Percentiles rank a stretch among this genome's conserved stretches.
Evolutionary conservation across 2,888 invertebrate genomes (phyloP).

Genomic region (Ephialtes manifestator): DNA sequence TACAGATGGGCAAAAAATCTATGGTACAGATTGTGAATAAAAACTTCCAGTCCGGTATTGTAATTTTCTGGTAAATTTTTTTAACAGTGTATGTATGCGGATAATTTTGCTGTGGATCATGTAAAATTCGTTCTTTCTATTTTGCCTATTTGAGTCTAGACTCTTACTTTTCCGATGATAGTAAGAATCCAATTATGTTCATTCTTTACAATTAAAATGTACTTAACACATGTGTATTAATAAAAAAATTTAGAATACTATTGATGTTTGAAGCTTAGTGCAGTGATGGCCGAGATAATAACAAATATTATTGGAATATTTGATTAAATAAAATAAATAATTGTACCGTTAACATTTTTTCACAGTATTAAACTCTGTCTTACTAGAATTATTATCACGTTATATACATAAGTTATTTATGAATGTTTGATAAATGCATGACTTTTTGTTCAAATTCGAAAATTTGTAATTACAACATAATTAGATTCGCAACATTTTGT

Average conservation of each 20-base stretch:
- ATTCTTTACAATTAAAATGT: background rate
- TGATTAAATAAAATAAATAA: background rate
- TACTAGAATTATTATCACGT: too few species aligned
- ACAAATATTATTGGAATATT: background rate
- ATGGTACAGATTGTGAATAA: too few species aligned
- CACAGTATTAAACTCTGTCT: too few species aligned
- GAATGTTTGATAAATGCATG: too few species aligned
- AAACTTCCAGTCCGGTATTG: too few species aligned
- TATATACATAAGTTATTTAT: too few species aligned
- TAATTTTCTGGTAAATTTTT: too few species aligned
- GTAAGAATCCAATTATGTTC: background rate
- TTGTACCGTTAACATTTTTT: too few species aligned
- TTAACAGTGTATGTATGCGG: slow-evolving; percentile 12
- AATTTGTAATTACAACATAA: too few species aligned
- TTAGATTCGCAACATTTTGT: too few species aligned
- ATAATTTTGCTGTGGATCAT: slow-evolving; percentile 8
- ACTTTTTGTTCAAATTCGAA: too few species aligned
- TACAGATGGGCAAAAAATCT: too few species aligned
- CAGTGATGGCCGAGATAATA: background rate
- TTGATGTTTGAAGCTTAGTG: background rate
- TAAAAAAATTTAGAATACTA: background rate
- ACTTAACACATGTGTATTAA: background rate
- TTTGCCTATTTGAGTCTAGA: background rate
- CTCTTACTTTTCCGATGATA: background rate
- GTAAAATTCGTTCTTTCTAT: background rate